These are phyloP conservation scores for Catostylus mosaicus DNA, from an alignment of 30 jellyfish, hydroid and myxozoan genomes.

Conservation along the genomic window DNA sequence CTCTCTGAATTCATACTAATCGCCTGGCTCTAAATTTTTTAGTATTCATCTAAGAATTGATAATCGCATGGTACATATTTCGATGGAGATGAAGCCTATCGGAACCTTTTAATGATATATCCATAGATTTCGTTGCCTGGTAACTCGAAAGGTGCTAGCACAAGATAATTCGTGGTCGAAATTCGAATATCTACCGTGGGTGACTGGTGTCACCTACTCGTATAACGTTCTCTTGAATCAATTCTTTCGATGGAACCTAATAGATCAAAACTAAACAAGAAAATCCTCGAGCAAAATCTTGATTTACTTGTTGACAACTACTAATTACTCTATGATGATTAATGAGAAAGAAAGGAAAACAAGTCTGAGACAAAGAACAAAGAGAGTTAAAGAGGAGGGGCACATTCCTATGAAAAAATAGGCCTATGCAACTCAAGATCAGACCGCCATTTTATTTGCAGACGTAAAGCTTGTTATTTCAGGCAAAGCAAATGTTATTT, in stretches of 20 bases:
- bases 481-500: too few relatives aligned
- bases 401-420: too few relatives aligned
- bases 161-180: constrained; percentile 50
- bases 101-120: constrained; percentile 55
- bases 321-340: background rate
- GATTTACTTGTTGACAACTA: background rate
- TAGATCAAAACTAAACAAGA: background rate
- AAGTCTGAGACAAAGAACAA: background rate
- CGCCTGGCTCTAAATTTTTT: constrained; percentile 41
- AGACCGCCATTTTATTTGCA: too few relatives aligned
- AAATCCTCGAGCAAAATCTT: background rate
- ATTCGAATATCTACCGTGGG: constrained; percentile 20
- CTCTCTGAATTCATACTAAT: constrained; percentile 52
- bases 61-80: constrained; percentile 52
- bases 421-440: too few relatives aligned
- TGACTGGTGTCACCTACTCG: constrained; percentile 11
- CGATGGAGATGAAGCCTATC: constrained; percentile 53
- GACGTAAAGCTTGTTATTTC: too few relatives aligned
- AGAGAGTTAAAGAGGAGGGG: background rate
- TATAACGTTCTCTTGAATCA: background rate
- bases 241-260: background rate
- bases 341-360: background rate
- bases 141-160: constrained; percentile 39
- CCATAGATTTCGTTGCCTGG: constrained; percentile 45
- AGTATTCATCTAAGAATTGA: constrained; percentile 47